Percentiles rank a stretch among this genome's conserved stretches.
These are phyloP conservation scores for Punctoribates punctum DNA, from an alignment of 2,888 invertebrate genomes.

Conservation along the genomic window DNA sequence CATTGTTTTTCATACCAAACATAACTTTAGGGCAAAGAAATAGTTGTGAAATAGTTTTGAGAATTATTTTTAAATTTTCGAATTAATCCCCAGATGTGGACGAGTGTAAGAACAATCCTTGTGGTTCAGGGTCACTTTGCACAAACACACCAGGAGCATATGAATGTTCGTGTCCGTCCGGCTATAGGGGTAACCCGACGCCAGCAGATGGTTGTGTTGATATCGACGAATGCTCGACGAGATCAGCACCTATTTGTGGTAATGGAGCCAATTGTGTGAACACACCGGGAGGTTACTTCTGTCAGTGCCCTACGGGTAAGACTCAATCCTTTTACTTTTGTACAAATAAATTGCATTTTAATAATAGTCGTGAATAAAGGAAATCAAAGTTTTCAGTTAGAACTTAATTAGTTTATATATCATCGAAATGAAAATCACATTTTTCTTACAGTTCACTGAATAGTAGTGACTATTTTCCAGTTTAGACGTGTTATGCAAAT, in stretches of 20 bases:
- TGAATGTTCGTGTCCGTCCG: slow-evolving; percentile 75
- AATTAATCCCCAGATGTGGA: slow-evolving; percentile 47
- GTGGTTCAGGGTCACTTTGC: slow-evolving; percentile 75
- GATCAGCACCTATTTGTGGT: slow-evolving; percentile 62
- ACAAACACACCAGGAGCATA: slow-evolving; percentile 73
- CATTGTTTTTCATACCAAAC: background rate
- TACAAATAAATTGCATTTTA: background rate
- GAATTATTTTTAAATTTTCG: background rate
- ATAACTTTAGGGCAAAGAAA: background rate
- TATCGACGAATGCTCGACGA: slow-evolving; percentile 59
- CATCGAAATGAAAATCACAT: no score
- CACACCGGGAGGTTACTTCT: slow-evolving; percentile 71
- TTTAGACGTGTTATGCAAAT: no score
- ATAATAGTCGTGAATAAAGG: no score
- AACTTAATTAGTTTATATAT: no score
- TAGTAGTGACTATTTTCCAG: no score
- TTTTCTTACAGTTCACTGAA: no score
- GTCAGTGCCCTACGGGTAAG: slow-evolving; percentile 72
- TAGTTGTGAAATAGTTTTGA: no score
- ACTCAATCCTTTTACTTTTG: background rate
- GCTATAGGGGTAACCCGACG: slow-evolving; percentile 46
- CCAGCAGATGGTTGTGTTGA: slow-evolving; percentile 55
- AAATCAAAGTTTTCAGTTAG: no score
- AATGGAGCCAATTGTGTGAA: slow-evolving; percentile 76
- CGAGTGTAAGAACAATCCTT: slow-evolving; percentile 58